Evolutionary conservation across 2,888 invertebrate species (phyloP).

Genomic region (Omphaloscelis lunosa): DNA sequence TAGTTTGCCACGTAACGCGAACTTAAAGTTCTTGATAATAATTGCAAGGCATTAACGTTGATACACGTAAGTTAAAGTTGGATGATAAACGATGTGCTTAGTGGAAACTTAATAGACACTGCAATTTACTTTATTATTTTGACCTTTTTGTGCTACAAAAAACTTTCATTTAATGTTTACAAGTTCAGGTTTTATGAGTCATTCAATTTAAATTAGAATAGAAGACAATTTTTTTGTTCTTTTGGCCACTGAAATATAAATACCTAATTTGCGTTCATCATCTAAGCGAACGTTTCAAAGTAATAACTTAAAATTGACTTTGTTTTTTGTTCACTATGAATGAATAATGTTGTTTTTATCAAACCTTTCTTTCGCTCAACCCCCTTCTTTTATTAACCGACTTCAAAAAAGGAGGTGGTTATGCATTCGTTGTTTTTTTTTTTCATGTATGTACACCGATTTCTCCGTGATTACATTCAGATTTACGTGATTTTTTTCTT

Average conservation of each 20-base stretch:
- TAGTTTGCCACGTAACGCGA: constrained; percentile 15
- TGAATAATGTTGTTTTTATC: neutral
- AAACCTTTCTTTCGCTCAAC: neutral
- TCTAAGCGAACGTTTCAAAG: constrained; percentile 10
- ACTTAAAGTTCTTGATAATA: constrained; percentile 36
- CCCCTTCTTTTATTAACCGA: neutral
- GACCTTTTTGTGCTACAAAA: constrained; percentile 47
- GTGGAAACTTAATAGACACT: constrained; percentile 20
- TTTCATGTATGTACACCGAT: too few relatives aligned
- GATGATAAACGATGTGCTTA: constrained; percentile 43
- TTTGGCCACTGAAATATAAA: constrained; percentile 1
- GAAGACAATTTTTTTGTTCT: constrained; percentile 4
- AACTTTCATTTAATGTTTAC: constrained; percentile 20
- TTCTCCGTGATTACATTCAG: too few relatives aligned
- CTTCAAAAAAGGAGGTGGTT: too few relatives aligned
- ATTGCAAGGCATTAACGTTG: constrained; percentile 36
- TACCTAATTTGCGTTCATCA: neutral
- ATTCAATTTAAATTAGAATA: constrained; percentile 46
- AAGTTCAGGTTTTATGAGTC: constrained; percentile 8
- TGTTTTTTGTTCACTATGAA: neutral
- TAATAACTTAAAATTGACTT: neutral
- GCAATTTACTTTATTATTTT: constrained; percentile 49
- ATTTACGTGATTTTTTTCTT: too few relatives aligned
- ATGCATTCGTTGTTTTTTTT: too few relatives aligned
- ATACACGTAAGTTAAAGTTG: constrained; percentile 13